Conservation (phyloP, 2,113 vertebrate species). For the Spea bombifrons region DNA sequence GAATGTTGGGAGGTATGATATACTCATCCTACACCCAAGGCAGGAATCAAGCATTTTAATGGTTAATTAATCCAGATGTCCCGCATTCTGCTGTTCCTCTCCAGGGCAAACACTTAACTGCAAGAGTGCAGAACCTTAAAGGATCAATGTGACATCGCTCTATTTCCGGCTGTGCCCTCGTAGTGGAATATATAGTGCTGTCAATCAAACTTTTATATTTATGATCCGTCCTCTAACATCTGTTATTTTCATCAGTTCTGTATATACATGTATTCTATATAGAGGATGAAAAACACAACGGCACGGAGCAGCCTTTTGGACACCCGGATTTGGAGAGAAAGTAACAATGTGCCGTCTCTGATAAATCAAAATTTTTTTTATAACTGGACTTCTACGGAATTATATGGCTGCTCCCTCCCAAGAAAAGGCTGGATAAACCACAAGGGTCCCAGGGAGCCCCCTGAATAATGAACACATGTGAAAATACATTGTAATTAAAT, state of each 20-base stretch:
- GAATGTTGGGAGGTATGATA: too few relatives aligned
- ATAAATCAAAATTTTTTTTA: too few relatives aligned
- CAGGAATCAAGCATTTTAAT: background rate
- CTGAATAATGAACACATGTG: too few relatives aligned
- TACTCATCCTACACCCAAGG: background rate
- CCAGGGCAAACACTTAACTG: background rate
- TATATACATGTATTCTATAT: background rate
- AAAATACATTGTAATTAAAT: too few relatives aligned
- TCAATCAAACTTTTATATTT: background rate
- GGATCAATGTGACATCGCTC: background rate
- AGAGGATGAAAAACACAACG: conserved; percentile 39
- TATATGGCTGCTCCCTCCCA: too few relatives aligned
- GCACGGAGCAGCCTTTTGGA: background rate
- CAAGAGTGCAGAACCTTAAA: background rate
- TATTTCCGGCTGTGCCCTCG: background rate
- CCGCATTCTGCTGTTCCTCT: background rate
- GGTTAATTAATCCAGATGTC: background rate
- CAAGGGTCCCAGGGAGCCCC: too few relatives aligned
- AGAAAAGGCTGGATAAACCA: too few relatives aligned
- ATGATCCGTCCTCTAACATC: conserved; percentile 5
- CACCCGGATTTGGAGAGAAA: background rate
- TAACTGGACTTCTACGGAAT: too few relatives aligned
- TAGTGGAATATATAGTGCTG: background rate
- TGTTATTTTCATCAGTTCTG: conserved; percentile 26
- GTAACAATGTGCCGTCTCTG: too few relatives aligned